phyloP scores from a whole-genome alignment of 2,113 vertebrate genomes.

The Cebus imitator region DNA sequence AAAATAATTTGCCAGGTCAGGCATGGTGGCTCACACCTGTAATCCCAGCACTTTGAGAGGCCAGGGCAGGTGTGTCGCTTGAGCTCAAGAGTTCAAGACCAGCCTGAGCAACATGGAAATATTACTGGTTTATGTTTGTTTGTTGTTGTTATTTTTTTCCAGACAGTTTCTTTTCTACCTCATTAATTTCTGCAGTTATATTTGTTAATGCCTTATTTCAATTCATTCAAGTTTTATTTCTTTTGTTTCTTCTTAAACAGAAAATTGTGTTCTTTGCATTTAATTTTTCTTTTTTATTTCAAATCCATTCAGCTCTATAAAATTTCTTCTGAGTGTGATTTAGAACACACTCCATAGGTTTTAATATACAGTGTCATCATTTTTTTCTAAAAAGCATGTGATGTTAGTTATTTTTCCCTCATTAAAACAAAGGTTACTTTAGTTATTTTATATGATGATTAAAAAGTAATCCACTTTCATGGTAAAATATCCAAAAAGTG shows the following conservation, averaged over 20 bases:
- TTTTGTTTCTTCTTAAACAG: not conserved
- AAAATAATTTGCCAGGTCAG: too few relatives aligned
- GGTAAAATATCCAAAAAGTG: not conserved
- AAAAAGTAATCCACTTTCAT: not conserved
- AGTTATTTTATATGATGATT: not conserved
- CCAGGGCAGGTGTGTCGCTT: too few relatives aligned
- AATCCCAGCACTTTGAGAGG: too few relatives aligned
- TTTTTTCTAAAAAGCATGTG: not conserved
- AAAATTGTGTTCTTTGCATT: not conserved
- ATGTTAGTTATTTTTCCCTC: not conserved
- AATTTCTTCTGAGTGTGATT: not conserved
- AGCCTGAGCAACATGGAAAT: not conserved
- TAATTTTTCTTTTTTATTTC: not conserved
- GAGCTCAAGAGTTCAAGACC: too few relatives aligned
- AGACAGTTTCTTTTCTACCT: not conserved
- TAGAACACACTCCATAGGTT: not conserved
- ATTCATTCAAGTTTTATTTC: not conserved
- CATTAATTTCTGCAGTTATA: not conserved
- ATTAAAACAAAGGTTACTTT: not conserved
- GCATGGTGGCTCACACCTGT: too few relatives aligned
- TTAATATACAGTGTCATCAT: not conserved
- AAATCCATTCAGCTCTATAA: not conserved
- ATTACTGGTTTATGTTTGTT: not conserved
- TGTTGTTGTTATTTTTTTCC: not conserved
- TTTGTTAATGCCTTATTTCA: not conserved